Evolutionary conservation across 2,888 invertebrate species (phyloP).

Genomic region (Sinelater perroti): DNA sequence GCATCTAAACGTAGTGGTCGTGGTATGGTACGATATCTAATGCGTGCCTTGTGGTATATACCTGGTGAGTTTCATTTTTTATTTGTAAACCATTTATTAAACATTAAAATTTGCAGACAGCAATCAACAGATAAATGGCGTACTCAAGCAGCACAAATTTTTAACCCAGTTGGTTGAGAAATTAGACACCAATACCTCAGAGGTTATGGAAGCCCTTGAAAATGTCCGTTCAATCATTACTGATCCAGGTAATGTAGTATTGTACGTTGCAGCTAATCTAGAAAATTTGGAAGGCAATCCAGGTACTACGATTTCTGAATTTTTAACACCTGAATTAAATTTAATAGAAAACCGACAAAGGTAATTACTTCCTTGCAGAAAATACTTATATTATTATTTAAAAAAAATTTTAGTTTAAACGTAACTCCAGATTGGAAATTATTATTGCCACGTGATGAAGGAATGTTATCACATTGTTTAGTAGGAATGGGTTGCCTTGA

Average conservation of each 20-base stretch:
- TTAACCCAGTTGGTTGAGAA: conserved; percentile 72
- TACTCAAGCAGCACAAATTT: conserved; percentile 81
- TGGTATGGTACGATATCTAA: conserved; percentile 70
- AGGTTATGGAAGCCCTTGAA: conserved; percentile 66
- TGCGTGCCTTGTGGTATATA: conserved; percentile 68
- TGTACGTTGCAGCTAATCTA: conserved; percentile 79
- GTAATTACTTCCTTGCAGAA: conserved; percentile 19
- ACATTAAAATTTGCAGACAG: conserved; percentile 65
- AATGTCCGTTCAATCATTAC: conserved; percentile 69
- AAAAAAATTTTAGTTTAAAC: conserved; percentile 46
- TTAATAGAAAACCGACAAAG: conserved; percentile 23
- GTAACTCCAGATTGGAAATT: conserved; percentile 60
- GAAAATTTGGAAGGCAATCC: conserved; percentile 67
- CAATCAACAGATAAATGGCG: conserved; percentile 75
- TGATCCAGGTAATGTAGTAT: conserved; percentile 67
- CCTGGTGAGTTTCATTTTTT: conserved; percentile 60
- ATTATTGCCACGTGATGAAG: conserved; percentile 54
- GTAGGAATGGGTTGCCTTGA: conserved; percentile 85
- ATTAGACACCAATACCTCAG: conserved; percentile 63
- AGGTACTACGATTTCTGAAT: conserved; percentile 52
- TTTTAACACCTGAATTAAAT: conserved; percentile 41
- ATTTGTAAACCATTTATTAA: conserved; percentile 6
- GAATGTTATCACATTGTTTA: conserved; percentile 68
- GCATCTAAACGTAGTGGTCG: conserved; percentile 78
- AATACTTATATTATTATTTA: neutral